These are phyloP conservation scores for Megaptera novaeangliae DNA, from an alignment of 2,113 vertebrate genomes.

Conservation along the genomic window DNA sequence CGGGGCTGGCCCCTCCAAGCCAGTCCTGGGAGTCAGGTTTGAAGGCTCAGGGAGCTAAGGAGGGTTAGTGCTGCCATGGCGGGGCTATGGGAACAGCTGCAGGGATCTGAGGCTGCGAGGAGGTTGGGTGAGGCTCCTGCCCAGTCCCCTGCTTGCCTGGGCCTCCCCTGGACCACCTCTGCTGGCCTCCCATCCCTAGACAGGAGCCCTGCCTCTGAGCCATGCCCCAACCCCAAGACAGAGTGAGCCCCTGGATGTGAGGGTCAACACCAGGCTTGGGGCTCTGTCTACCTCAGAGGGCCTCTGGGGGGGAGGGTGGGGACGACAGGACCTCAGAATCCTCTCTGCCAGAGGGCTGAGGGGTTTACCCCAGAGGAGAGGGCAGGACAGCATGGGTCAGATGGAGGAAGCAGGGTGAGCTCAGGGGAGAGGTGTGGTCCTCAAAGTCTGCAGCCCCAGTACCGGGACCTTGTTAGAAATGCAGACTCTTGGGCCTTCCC, in stretches of 20 bases:
- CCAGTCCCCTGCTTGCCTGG: not conserved
- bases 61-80: no score
- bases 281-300: not conserved
- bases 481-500: not conserved
- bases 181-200: not conserved
- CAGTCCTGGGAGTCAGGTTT: not conserved
- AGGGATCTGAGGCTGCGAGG: not conserved
- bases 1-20: not conserved
- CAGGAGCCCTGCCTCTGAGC: not conserved
- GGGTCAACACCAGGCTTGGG: not conserved
- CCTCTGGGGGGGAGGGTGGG: not conserved
- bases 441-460: fast-evolving
- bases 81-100: not conserved
- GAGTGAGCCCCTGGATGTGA: not conserved
- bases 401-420: not conserved
- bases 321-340: not conserved
- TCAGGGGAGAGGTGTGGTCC: no score
- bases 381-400: not conserved
- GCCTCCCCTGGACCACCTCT: not conserved
- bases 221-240: fast-evolving
- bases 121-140: not conserved
- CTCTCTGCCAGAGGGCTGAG: not conserved
- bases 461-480: fast-evolving
- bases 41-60: not conserved
- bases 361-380: not conserved